Conservation (phyloP, 1,140 invertebrate genomes). For the Pseudomyrmex flavicornis region DNA sequence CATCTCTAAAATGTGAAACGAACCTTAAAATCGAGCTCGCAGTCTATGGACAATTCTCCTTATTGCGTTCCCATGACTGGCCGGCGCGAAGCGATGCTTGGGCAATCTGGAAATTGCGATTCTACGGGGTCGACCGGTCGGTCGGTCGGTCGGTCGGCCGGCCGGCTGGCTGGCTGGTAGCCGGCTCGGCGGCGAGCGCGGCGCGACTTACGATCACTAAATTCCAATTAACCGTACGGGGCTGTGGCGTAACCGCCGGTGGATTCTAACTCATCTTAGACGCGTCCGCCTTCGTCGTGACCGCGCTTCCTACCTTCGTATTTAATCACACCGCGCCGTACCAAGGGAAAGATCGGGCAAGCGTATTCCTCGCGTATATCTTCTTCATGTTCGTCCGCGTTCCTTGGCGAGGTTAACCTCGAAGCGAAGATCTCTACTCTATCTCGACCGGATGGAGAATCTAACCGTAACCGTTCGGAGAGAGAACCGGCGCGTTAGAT, state of each 20-base stretch:
- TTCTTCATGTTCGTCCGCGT: slow-evolving; percentile 38
- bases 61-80: slow-evolving; percentile 23
- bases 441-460: slow-evolving; percentile 34
- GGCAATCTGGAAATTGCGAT: slow-evolving; percentile 68
- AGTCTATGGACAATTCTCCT: slow-evolving; percentile 3
- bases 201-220: slow-evolving; percentile 76
- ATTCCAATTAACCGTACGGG: slow-evolving; percentile 76
- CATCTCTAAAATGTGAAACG: too few relatives aligned
- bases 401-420: slow-evolving; percentile 41
- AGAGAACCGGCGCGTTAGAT: slow-evolving; percentile 50
- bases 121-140: slow-evolving; percentile 56
- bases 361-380: slow-evolving; percentile 33
- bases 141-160: background rate
- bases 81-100: background rate
- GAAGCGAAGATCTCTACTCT: slow-evolving; percentile 28
- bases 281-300: slow-evolving; percentile 59
- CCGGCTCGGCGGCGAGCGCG: slow-evolving; percentile 14
- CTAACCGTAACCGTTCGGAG: slow-evolving; percentile 34
- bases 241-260: slow-evolving; percentile 64
- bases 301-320: slow-evolving; percentile 57
- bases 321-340: slow-evolving; percentile 60
- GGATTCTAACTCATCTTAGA: slow-evolving; percentile 75
- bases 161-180: slow-evolving; percentile 9
- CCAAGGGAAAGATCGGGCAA: background rate
- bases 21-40: background rate